Evolutionary conservation across 2,797 vertebrate species (phyloP).

Genomic region (Typhlichthys subterraneus): DNA sequence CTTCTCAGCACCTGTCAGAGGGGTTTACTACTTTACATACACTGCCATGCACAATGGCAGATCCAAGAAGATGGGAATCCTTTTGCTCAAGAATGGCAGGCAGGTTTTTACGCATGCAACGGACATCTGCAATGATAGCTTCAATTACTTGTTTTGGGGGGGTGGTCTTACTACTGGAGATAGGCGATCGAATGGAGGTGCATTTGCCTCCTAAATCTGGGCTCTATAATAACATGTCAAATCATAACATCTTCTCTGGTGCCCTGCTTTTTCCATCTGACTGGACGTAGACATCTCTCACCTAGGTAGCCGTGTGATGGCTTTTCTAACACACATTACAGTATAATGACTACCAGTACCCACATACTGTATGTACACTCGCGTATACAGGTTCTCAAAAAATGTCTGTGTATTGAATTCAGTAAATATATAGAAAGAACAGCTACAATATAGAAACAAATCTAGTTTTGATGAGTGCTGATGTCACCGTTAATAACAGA

Average conservation of each 20-base stretch:
- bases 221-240: neutral
- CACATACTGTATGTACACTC: no score
- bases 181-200: neutral
- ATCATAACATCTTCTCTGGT: constrained; percentile 9
- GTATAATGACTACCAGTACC: neutral
- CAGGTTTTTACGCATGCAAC: neutral
- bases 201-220: neutral
- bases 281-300: neutral
- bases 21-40: constrained; percentile 4
- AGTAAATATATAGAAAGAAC: no score
- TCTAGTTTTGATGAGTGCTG: no score
- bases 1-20: constrained; percentile 1
- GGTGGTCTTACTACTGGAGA: constrained; percentile 3
- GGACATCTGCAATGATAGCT: neutral
- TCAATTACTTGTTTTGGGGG: neutral
- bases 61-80: neutral
- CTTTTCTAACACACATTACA: neutral
- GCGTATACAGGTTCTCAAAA: no score
- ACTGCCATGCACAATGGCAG: neutral
- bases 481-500: no score
- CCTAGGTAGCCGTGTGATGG: no score
- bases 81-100: neutral
- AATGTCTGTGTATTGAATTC: no score
- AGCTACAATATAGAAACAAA: no score
- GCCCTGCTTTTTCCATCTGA: neutral